These are phyloP conservation scores for Proterorhinus semilunaris DNA, from an alignment of 2,113 vertebrate genomes.

Conservation along the genomic window DNA sequence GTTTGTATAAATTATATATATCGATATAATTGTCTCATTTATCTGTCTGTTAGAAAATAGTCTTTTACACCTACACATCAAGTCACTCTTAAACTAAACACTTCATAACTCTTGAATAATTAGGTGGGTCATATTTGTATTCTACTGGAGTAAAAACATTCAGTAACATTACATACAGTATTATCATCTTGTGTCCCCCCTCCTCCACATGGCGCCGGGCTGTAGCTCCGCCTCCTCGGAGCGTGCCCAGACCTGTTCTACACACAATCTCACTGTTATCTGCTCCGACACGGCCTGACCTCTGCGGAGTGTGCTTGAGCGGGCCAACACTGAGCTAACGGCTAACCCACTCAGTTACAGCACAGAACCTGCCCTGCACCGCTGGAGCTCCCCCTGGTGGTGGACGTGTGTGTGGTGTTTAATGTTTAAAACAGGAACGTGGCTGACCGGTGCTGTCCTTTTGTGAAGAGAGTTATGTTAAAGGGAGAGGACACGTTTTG, in stretches of 20 bases:
- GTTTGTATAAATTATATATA: no score
- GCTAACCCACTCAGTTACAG: not conserved
- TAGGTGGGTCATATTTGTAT: no score
- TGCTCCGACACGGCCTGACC: slow-evolving; percentile 16
- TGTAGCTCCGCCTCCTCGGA: slow-evolving; percentile 32
- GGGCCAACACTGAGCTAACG: not conserved
- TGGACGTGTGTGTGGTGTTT: not conserved
- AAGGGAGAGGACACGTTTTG: no score
- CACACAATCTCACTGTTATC: slow-evolving; percentile 14
- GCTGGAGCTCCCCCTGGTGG: slow-evolving; percentile 60
- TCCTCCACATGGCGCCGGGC: slow-evolving; percentile 20
- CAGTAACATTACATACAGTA: no score
- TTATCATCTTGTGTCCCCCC: not conserved
- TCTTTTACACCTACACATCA: no score
- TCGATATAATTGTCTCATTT: no score
- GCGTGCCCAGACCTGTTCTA: slow-evolving; percentile 58
- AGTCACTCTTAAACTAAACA: no score
- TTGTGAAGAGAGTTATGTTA: not conserved
- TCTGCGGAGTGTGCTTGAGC: slow-evolving; percentile 8
- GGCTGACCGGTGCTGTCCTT: not conserved
- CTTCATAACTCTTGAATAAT: no score
- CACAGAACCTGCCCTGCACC: not conserved
- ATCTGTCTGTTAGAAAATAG: no score
- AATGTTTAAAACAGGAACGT: not conserved
- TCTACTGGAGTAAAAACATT: no score